Evolutionary conservation across 2,113 vertebrate genomes (phyloP).

Genomic region (Amia ocellicauda): DNA sequence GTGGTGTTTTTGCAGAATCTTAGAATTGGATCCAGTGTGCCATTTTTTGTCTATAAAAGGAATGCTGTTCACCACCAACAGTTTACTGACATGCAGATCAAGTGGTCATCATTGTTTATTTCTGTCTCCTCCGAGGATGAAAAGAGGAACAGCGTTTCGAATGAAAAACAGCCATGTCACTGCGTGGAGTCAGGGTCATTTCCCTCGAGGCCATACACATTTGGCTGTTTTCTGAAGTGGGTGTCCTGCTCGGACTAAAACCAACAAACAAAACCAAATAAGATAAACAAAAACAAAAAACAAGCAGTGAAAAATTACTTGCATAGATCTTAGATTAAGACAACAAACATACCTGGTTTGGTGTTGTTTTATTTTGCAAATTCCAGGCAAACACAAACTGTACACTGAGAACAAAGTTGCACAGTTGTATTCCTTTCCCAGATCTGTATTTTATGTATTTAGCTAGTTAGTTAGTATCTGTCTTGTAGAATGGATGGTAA

Average conservation of each 20-base stretch:
- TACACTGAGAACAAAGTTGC: no score
- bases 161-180: neutral
- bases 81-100: neutral
- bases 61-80: neutral
- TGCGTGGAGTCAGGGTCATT: neutral
- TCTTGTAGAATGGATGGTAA: no score
- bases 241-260: neutral
- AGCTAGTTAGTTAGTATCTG: no score
- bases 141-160: neutral
- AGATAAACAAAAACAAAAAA: no score
- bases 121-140: no score
- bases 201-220: neutral
- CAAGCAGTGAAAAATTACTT: slow-evolving; percentile 21
- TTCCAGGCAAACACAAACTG: slow-evolving; percentile 50
- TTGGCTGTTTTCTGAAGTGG: slow-evolving; percentile 29
- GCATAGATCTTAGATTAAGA: slow-evolving; percentile 41
- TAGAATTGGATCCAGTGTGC: no score
- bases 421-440: slow-evolving; percentile 21
- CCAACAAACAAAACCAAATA: slow-evolving; percentile 21
- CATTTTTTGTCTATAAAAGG: no score
- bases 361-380: slow-evolving; percentile 22
- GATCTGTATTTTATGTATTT: no score
- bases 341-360: slow-evolving; percentile 42
- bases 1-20: no score
- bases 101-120: neutral